phyloP scores from a whole-genome alignment of 2,797 vertebrate species.

The Sebastes umbrosus region DNA sequence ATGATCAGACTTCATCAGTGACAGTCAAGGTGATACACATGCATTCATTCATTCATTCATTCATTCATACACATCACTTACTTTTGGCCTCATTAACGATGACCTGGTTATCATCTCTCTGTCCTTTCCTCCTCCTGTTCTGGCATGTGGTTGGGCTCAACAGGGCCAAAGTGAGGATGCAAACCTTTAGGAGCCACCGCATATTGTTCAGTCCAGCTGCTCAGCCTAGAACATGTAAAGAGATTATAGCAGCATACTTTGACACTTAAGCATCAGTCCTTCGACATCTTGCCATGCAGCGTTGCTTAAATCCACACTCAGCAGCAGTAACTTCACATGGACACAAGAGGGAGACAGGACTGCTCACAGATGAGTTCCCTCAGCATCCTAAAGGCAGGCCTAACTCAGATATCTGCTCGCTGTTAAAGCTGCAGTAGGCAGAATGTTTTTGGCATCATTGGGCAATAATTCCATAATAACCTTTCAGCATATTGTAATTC shows the following conservation, averaged over 20 bases:
- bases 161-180: slow-evolving; percentile 73
- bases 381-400: not conserved
- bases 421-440: not conserved
- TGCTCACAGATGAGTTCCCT: not conserved
- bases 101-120: slow-evolving; percentile 71
- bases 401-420: not conserved
- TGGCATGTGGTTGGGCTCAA: slow-evolving; percentile 66
- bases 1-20: not conserved
- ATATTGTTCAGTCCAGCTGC: slow-evolving; percentile 52
- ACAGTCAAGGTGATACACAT: not conserved
- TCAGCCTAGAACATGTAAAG: not conserved
- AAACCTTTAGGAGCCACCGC: slow-evolving; percentile 65
- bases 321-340: not conserved
- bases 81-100: slow-evolving; percentile 75
- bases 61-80: slow-evolving; percentile 63
- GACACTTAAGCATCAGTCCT: not conserved
- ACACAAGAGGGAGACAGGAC: slow-evolving; percentile 49
- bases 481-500: no score
- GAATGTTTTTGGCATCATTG: no score
- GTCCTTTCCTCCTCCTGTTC: slow-evolving; percentile 80
- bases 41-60: not conserved
- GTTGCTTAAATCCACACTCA: not conserved
- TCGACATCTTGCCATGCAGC: not conserved
- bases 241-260: not conserved
- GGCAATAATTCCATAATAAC: no score